Conservation (phyloP, 2,797 vertebrate genomes). For the Numenius phaeopus region DNA sequence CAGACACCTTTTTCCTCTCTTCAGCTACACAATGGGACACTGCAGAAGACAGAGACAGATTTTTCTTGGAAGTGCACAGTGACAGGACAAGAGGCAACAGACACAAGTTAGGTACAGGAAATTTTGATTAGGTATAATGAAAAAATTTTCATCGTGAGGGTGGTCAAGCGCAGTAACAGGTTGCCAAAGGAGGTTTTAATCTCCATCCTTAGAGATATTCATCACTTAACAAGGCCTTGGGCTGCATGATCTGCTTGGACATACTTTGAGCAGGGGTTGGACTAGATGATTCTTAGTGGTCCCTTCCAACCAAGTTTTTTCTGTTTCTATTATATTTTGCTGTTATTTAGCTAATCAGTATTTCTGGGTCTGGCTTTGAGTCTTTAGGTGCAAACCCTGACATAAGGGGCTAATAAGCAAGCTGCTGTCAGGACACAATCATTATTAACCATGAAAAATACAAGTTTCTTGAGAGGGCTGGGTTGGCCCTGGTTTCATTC, state of each 20-base stretch:
- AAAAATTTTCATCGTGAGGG: rapidly evolving
- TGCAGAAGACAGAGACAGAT: not conserved
- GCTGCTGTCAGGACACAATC: not conserved
- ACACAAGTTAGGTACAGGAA: not conserved
- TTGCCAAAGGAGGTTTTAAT: not conserved
- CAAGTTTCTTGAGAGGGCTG: not conserved
- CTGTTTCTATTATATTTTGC: not conserved
- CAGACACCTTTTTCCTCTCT: not conserved
- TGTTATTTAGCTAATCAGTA: not conserved
- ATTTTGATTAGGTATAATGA: not conserved
- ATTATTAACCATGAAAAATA: not conserved
- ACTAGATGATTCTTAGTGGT: not conserved
- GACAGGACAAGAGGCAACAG: not conserved
- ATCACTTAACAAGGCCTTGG: not conserved
- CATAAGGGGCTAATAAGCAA: not conserved
- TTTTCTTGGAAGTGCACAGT: not conserved
- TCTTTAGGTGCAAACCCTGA: not conserved
- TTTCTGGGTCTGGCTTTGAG: not conserved
- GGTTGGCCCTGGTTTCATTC: not conserved
- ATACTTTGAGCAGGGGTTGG: not conserved
- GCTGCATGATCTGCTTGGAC: not conserved
- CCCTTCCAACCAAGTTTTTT: not conserved
- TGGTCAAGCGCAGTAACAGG: not conserved
- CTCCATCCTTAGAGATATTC: not conserved
- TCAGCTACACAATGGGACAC: not conserved